phyloP scores from a whole-genome alignment of 2,797 vertebrate species.

The Anableps anableps region DNA sequence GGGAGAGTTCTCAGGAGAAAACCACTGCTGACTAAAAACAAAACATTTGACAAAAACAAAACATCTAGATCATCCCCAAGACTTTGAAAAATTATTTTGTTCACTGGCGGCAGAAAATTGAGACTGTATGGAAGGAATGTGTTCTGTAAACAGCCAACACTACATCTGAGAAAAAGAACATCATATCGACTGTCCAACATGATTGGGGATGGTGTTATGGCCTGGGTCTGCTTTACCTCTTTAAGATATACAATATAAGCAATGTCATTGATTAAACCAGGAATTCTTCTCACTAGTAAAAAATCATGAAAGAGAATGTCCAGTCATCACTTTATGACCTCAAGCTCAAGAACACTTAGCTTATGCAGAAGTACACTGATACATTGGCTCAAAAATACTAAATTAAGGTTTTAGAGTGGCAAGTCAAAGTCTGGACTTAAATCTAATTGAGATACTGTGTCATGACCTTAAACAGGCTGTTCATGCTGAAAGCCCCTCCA shows the following conservation, averaged over 20 bases:
- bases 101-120: neutral
- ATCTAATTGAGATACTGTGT: neutral
- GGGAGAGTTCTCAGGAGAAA: neutral
- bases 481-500: neutral
- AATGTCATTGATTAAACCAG: neutral
- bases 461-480: neutral
- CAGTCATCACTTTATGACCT: neutral
- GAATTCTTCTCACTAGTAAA: neutral
- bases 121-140: neutral
- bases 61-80: neutral
- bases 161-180: neutral
- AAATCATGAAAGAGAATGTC: neutral
- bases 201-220: neutral
- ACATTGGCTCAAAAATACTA: neutral
- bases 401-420: neutral
- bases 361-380: neutral
- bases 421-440: neutral
- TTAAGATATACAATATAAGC: too few species aligned
- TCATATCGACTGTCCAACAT: neutral
- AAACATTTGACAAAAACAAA: neutral
- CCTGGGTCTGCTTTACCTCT: neutral
- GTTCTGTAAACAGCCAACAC: neutral
- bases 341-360: neutral
- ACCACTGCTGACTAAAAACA: neutral
- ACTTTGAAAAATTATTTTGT: neutral